Percentiles rank a stretch among this genome's conserved stretches.
phyloP scores from a whole-genome alignment of 2,888 invertebrate genomes.

The Cinara cedri region DNA sequence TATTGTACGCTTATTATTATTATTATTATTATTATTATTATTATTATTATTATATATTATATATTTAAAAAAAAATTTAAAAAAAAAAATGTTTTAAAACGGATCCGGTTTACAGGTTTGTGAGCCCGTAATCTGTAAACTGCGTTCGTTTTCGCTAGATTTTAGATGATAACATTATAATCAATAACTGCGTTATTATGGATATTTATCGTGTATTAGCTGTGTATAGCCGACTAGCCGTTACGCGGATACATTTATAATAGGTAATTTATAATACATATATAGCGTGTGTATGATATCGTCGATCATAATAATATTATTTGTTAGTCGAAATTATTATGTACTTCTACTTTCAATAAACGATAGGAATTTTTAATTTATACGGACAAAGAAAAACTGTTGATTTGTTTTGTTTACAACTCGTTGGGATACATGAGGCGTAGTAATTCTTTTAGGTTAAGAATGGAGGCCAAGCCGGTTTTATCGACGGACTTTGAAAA shows the following conservation, averaged over 20 bases:
- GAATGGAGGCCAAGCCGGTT: too few species aligned
- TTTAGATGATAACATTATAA: background rate
- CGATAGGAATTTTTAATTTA: slow-evolving; percentile 37
- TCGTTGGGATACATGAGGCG: too few species aligned
- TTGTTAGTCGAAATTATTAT: background rate
- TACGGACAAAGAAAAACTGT: background rate
- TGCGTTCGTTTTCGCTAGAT: slow-evolving; percentile 47
- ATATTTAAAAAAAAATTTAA: slow-evolving; percentile 9
- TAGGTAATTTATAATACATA: background rate
- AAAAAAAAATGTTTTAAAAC: slow-evolving; percentile 35
- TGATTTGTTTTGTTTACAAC: background rate
- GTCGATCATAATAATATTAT: slow-evolving; percentile 4
- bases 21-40: background rate
- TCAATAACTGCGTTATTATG: background rate
- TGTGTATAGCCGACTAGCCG: background rate
- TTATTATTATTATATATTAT: background rate
- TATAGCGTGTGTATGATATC: background rate
- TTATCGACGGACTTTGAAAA: too few species aligned
- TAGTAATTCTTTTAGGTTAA: too few species aligned
- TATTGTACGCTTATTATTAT: too few species aligned
- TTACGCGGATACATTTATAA: background rate
- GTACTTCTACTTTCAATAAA: slow-evolving; percentile 39
- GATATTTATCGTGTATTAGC: background rate
- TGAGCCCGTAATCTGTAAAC: slow-evolving; percentile 53
- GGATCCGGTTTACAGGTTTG: slow-evolving; percentile 53